Evolutionary conservation across 1,140 invertebrate genomes (phyloP).

Genomic region (Zaprionus capensis): DNA sequence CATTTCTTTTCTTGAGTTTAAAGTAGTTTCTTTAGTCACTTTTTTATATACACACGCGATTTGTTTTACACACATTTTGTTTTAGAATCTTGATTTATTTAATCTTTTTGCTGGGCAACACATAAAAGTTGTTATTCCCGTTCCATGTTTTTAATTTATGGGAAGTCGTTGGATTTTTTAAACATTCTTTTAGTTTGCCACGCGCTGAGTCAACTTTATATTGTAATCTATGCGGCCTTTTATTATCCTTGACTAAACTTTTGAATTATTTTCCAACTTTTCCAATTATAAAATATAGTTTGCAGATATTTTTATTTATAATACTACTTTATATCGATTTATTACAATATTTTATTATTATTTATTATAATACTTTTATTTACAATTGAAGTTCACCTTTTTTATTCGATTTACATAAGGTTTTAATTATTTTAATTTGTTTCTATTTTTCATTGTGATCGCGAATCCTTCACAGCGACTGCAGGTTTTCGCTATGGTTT

Average conservation of each 20-base stretch:
- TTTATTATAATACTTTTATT: conserved; percentile 5
- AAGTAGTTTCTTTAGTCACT: conserved; percentile 8
- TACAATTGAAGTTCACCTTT: conserved; percentile 1
- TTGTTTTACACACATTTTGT: conserved; percentile 28
- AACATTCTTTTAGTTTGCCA: conserved; percentile 11
- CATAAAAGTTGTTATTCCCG: conserved; percentile 29
- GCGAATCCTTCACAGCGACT: conserved; percentile 25
- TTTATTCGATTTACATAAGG: conserved; percentile 4
- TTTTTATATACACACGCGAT: conserved; percentile 18
- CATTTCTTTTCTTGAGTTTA: background rate
- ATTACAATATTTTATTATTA: background rate
- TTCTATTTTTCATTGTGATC: conserved; percentile 34
- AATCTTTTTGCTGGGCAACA: conserved; percentile 14
- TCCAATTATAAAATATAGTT: no score
- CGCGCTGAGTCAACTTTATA: conserved; percentile 15
- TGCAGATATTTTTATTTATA: no score
- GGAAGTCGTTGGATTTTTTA: background rate
- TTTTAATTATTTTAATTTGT: background rate
- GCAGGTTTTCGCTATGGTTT: conserved; percentile 20
- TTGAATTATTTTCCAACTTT: no score
- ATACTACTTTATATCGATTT: no score
- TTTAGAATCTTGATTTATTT: conserved; percentile 19
- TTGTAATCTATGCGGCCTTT: no score
- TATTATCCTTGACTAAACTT: background rate
- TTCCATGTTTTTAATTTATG: conserved; percentile 25